A percentile compares a stretch with the other conserved stretches of the same genome.
phyloP scores from a whole-genome alignment of 1,140 invertebrate genomes.

The Cyclina sinensis region DNA sequence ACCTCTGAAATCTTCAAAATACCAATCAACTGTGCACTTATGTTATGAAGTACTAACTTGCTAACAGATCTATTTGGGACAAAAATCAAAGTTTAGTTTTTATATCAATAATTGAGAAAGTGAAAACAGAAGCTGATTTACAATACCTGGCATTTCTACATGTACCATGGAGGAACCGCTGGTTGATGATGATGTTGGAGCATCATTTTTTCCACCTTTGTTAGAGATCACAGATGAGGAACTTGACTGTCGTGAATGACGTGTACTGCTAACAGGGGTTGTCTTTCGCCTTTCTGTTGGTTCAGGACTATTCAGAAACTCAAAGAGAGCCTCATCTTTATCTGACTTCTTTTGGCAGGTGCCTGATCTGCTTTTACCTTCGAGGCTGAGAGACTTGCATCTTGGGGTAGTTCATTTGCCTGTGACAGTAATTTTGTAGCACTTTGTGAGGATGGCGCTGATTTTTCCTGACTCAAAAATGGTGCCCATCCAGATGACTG shows the following conservation, averaged over 20 bases:
- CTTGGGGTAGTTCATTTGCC: not conserved
- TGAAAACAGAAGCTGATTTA: no score
- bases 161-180: constrained; percentile 77
- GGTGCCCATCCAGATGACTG: constrained; percentile 11
- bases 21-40: no score
- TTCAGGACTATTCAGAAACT: constrained; percentile 87
- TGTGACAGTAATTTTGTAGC: constrained; percentile 63
- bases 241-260: constrained; percentile 86
- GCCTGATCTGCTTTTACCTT: constrained; percentile 51
- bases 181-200: constrained; percentile 58
- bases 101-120: no score
- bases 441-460: constrained; percentile 71
- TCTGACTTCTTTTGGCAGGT: constrained; percentile 78
- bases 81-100: no score
- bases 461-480: constrained; percentile 33
- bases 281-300: constrained; percentile 74
- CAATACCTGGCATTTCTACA: constrained; percentile 69
- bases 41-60: no score
- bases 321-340: constrained; percentile 88
- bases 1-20: no score
- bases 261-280: constrained; percentile 76
- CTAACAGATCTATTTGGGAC: no score
- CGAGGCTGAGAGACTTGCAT: not conserved
- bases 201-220: constrained; percentile 67
- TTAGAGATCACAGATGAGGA: constrained; percentile 80